Evolutionary conservation across 2,888 invertebrate genomes (phyloP), one percentile per base, ranked within the genome.

Genomic region (Entomobrya multifasciata): DNA sequence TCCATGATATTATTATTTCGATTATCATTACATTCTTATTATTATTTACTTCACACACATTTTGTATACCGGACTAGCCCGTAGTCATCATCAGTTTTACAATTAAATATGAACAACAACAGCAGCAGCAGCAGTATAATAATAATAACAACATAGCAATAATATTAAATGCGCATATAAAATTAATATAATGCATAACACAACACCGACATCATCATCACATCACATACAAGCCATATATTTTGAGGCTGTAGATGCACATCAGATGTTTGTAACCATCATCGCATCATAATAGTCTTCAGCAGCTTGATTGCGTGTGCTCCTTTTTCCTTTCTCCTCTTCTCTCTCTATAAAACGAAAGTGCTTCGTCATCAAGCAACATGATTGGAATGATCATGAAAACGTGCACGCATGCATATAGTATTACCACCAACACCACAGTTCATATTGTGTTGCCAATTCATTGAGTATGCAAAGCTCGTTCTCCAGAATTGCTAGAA

Each of bases 181-280:
- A 72, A 49, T 47, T 76, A 76, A 76, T 76, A 52, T 55, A 76
- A 76, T 52, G 76, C 76, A 55, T n/a, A 76, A 55, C 57, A 20
- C 41, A 77, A 77, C 30, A 44, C 60, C 77, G 20, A 49, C 36
- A 49, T 65, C 65, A 44, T 65, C 74, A 60, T 47, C 79, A 47
- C 47, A 27, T 72, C 78, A 85, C 72, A 85, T 85, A 67, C 85
- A 77, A 41, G 11, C 55, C 77, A 84, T 84, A 85, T 72, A 78
- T 85, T 78, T 67, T 83, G n/a, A 30, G 17, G 65, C 27, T 79
- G 79, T 79, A 70, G 72, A 44, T 62, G 78, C 67, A 78, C 85
- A 78, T 85, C 85, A 85, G 67, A 78, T 85, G 85, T 85, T 85
- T 78, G 70, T 70, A 85, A 78, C 85, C 78, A 85, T 85, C 85